Evolutionary conservation across 2,888 invertebrate species (phyloP), one percentile per base, ranked within the genome.

Genomic region (Drosophila robusta): DNA sequence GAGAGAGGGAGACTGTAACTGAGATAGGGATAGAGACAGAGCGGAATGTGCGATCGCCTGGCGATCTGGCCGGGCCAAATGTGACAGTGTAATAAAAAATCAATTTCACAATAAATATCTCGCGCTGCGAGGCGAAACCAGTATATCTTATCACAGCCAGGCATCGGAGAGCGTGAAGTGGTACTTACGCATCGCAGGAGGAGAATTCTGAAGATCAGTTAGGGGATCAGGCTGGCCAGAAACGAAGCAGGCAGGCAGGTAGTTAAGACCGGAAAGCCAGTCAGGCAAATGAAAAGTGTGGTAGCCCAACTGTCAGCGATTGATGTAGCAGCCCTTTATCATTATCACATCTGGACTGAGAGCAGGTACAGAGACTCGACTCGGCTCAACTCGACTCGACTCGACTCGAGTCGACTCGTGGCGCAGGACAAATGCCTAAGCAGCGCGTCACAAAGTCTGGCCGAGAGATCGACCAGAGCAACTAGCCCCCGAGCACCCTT

Each of bases 31-130:
- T 11, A 29, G 29, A 46, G 44, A 41, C 22, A 14, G 44, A 32
- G 36, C 22, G 42, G 87, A 87, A 80, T 80, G 83, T 82, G 82
- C 78, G 82, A 86, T 77, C 84, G 64, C 62, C 73, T 65, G 29
- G 22, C 22, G 22, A 22, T 22, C 22, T 42, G 42, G 50, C 56
- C 45, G 51, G 70, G 16, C 77, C 78, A 87, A 89, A 86, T 88
- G 85, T 86, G 89, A 89, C 86, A 88, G 89, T 80, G 89, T 89
- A 89, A 89, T 86, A 86, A 86, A 86, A 86, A 89, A 86, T 86
- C 86, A 86, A 86, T 86, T 86, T 88, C 88, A 89, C 86, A 88
- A 89, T 86, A 88, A 83, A 88, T 84, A 86, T 86, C 69, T 78
- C 83, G 77, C 62, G 61, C 66, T 55, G 60, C 60, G 44, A 62